Evolutionary conservation across 2,888 invertebrate species (phyloP).

Genomic region (Andrena fulva): DNA sequence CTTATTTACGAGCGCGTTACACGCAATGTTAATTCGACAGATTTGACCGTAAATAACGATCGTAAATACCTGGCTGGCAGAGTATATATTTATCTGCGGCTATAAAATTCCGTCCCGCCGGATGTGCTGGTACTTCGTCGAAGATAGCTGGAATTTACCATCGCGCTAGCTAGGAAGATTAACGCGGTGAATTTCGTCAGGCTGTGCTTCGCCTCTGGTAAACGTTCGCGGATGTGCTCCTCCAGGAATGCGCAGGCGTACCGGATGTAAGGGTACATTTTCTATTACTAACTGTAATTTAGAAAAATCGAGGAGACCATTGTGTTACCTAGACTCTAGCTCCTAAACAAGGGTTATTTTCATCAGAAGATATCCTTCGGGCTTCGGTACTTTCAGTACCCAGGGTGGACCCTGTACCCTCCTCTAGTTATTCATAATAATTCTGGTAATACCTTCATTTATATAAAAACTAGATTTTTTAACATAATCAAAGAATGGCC

Average conservation of each 20-base stretch:
- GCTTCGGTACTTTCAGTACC: too few species aligned
- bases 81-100: conserved; percentile 65
- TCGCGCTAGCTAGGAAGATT: conserved; percentile 40
- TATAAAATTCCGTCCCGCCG: conserved; percentile 65
- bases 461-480: too few species aligned
- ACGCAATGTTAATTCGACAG: conserved; percentile 78
- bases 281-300: background rate
- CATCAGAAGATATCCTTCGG: background rate
- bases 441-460: too few species aligned
- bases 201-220: background rate
- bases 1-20: conserved; percentile 77
- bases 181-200: conserved; percentile 39
- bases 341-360: too few species aligned
- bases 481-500: too few species aligned
- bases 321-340: too few species aligned
- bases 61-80: conserved; percentile 57
- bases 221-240: background rate
- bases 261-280: background rate
- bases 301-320: too few species aligned
- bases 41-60: conserved; percentile 74
- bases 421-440: too few species aligned
- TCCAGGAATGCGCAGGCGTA: background rate
- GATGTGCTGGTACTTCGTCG: conserved; percentile 39
- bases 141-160: conserved; percentile 50
- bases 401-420: too few species aligned